Base-by-base conservation (phyloP, 2,888 invertebrate species). In the Drosophila peninsularis region DNA sequence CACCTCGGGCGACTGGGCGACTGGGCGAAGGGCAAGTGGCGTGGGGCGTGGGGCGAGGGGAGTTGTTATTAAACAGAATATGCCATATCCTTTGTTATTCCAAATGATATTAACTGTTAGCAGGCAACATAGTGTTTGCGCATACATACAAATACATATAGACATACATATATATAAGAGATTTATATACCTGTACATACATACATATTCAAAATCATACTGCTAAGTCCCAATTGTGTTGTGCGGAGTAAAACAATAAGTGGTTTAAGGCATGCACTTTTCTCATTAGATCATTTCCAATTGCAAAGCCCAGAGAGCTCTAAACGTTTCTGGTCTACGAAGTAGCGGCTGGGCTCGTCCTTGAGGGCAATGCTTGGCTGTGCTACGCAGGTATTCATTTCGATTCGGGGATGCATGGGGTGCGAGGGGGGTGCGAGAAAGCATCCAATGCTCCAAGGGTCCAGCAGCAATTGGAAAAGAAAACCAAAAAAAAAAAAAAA, bases 41-140 rank as follows among this genome's bases (percentile, higher is more conserved):
- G 24, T 4, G 5, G 24, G 24, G 24, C 24, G 45, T 24, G 5
- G 45, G n/a, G 27, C n/a, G n/a, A 27, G 45, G 52, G 39, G 14
- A 55, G 37, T 61, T 64, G 54, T 63, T 61, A 52, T 71, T 64
- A 49, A 68, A 72, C 78, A 71, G 82, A 73, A 78, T 78, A 74
- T 82, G 70, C 57, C 66, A 72, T 69, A 60, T 58, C 65, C 63
- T 45, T 58, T 62, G 37, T 44, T 19, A 47, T 13, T 21, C 21
- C 24, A 30, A 21, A 10, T 32, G 30, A 55, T 37, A 55, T 42
- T 9, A 62, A 32, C 55, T 53, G 50, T 36, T 36, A 34, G 11
- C 50, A 50, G 19, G 36, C 53, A 53, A 30, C 53, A 53, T 53
- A 36, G 34, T 34, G 50, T 50, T 50, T 50, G 21, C 19, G 6